Conservation (phyloP, 2,797 vertebrate species). For the Taenioides sp. region DNA sequence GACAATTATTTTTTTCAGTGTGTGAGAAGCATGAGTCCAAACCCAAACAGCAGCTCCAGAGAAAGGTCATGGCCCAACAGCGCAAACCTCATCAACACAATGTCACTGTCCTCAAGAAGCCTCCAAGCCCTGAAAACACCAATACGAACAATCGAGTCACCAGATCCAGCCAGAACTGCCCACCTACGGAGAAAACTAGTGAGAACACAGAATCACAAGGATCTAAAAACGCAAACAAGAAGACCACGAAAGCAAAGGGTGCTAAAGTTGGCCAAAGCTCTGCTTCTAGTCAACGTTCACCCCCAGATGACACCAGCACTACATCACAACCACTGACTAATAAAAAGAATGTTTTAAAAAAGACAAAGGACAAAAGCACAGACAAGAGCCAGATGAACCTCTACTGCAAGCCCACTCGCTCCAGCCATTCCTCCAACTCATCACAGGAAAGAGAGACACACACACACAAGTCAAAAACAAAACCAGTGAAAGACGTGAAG, state of each 20-base stretch:
- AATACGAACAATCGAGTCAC: conserved; percentile 2
- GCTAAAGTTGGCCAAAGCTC: background rate
- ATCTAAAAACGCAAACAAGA: conserved; percentile 3
- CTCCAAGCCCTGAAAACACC: background rate
- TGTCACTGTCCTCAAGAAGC: background rate
- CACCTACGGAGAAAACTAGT: background rate
- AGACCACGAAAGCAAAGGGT: conserved; percentile 11
- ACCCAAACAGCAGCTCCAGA: conserved; percentile 12
- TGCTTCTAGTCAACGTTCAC: background rate
- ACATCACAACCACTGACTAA: background rate
- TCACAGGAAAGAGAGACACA: conserved; percentile 1
- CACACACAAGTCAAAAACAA: background rate
- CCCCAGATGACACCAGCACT: background rate
- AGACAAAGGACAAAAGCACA: background rate
- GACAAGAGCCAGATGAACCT: background rate
- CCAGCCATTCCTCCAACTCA: background rate
- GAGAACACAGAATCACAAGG: conserved; percentile 21
- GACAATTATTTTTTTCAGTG: conserved; percentile 28
- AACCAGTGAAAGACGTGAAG: background rate
- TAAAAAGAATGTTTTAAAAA: background rate
- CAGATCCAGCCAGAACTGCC: background rate
- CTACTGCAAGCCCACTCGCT: background rate
- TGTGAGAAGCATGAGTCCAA: conserved; percentile 1
- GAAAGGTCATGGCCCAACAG: conserved; percentile 39
- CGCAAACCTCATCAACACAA: conserved; percentile 6